Base-by-base conservation (phyloP, 2,797 vertebrate species). In the Spinus pinus region DNA sequence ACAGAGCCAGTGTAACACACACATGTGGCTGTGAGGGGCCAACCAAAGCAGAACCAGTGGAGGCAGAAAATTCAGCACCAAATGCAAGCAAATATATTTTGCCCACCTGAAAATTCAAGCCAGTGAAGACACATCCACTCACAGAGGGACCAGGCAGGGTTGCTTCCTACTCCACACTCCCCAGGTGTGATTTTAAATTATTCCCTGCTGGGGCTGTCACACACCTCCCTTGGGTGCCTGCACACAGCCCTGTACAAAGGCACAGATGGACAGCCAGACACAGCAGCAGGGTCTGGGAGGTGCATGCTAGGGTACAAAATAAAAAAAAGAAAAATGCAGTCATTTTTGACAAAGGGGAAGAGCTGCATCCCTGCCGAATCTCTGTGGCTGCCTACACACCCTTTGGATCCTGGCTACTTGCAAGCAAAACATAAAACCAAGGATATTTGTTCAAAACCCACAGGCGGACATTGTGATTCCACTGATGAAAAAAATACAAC, bases 401-500 rank as follows among this genome's bases (percentile, higher is more conserved):
- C 86, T 71, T 66, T 91, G 91, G 85, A 92, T 44, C 41, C 78
- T 35, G 46, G 58, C 92, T 86, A 81, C 73, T 90, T 44, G 66
- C 80, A 84, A 66, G 92, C 84, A 79, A 84, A 91, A 90, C 12
- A 31, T 35, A 75, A 95, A 96, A 79, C 82, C 87, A 81, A 81
- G 46, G 58, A 66, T 92, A 51, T 93, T 88, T 97, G 93, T 92
- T 93, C 70, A 92, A 97, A 96, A 88, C 64, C 90, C 95, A 88
- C 86, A 71, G 91, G 93, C 79, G 9, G 71, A 96, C 90, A 71
- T 72, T 96, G 81, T n/a, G 86, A 93, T 88, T 91, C 86, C 88
- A 71, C 22, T 71, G 57, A 91, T 95, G 70, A 56, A 87, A 95
- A 79, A 72, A 91, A 95, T 41, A 92, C 88, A 94, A 92, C 84